Percentiles rank a stretch among this genome's conserved stretches.
These are phyloP conservation scores for Lepilemur ruficaudatus DNA, from an alignment of 2,797 vertebrate genomes.

Conservation along the genomic window DNA sequence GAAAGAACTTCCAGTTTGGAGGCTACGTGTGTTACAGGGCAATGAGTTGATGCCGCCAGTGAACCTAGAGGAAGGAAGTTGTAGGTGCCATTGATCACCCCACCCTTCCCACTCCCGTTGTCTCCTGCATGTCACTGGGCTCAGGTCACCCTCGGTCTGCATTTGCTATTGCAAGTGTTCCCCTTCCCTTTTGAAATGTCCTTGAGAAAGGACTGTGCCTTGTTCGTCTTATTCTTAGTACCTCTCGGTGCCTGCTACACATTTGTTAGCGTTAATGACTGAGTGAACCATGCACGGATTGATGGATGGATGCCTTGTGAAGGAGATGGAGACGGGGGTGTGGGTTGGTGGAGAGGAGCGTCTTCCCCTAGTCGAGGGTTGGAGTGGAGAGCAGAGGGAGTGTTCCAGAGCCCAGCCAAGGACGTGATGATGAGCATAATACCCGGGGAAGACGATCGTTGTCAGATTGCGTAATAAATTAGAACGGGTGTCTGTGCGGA, in stretches of 20 bases:
- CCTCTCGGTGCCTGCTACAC: not conserved
- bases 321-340: not conserved
- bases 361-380: not conserved
- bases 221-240: not conserved
- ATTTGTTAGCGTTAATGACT: not conserved
- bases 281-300: not conserved
- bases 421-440: not conserved
- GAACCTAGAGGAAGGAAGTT: not conserved
- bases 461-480: not conserved
- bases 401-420: not conserved
- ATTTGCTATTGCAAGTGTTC: not conserved
- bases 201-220: not conserved
- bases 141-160: not conserved
- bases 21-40: not conserved
- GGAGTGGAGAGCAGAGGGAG: not conserved
- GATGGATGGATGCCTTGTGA: not conserved
- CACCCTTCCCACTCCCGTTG: not conserved
- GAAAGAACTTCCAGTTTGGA: not conserved
- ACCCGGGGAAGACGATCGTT: not conserved
- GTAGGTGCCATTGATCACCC: not conserved
- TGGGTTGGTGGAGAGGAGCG: not conserved
- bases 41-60: not conserved
- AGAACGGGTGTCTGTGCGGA: not conserved
- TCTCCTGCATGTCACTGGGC: not conserved
- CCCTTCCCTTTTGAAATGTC: not conserved